Evolutionary conservation across 2,888 invertebrate genomes (phyloP), one percentile per base, ranked within the genome.

Genomic region (Lysandra coridon): DNA sequence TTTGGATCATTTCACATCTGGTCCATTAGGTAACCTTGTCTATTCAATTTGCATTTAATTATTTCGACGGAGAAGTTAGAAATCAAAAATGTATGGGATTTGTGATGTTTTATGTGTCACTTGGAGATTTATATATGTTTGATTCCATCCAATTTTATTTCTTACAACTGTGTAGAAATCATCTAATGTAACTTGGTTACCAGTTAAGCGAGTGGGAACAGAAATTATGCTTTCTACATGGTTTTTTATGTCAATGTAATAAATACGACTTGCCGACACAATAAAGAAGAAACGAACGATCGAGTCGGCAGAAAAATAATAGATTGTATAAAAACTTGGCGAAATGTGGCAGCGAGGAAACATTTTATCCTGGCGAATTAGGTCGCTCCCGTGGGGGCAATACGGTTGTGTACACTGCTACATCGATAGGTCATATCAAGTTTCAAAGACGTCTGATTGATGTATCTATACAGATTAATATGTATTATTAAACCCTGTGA

Each of bases 1-100:
- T 69, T 69, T 69, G 69, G 69, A 69, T 69, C 69, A 69, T 69
- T 69, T 69, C 69, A 69, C 69, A 37, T 69, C 69, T 12, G 33
- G 17, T 69, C 33, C 17, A 69, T 69, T 33, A 37, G 69, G 6
- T 33, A 69, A 33, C 33, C 33, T 12, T 33, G 12, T 30, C 30
- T 4, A 4, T 64, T 0, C 57, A 57, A 57, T 57, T 57, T 57
- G 57, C 57, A 49, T 49, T 49, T 49, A 49, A 2, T 49, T 2
- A 49, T 49, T 49, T 49, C 10, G 49, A 49, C 10, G 49, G 49
- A 0, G 1, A 12, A 49, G 10, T 49, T 49, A 49, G 49, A 49
- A 10, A 49, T 49, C 49, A 49, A 49, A 0, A 49, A 10, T 49
- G 10, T 49, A 49, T 2, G 10, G 49, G 10, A 49, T 49, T 49